Evolutionary conservation across 2,888 invertebrate genomes (phyloP).

Genomic region (Drosophila rellima): DNA sequence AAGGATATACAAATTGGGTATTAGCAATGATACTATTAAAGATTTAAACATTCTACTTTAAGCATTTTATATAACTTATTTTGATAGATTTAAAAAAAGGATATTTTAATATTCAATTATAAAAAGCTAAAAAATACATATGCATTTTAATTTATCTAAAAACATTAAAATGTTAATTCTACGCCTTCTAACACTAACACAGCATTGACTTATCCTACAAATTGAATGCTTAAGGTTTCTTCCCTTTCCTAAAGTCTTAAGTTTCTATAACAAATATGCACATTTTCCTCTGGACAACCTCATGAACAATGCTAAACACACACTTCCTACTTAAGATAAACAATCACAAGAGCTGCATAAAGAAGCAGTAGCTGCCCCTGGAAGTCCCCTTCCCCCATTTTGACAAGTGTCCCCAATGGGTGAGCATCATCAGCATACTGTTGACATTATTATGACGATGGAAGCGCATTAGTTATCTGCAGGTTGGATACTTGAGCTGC

Average conservation of each 20-base stretch:
- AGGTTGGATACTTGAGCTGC: constrained; percentile 47
- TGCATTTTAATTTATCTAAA: too few species aligned
- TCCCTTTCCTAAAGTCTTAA: not conserved
- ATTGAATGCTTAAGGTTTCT: not conserved
- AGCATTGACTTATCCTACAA: not conserved
- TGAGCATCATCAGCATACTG: constrained; percentile 36
- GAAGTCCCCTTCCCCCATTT: not conserved
- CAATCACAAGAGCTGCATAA: constrained; percentile 12
- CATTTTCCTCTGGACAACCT: constrained; percentile 4
- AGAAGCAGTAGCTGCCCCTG: constrained; percentile 18
- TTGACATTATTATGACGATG: constrained; percentile 74
- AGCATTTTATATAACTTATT: not conserved
- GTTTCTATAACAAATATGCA: not conserved
- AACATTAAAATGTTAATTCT: too few species aligned
- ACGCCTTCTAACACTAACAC: too few species aligned
- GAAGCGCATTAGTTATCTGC: constrained; percentile 65
- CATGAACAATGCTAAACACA: constrained; percentile 41
- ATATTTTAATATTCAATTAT: too few species aligned
- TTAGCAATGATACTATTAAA: not conserved
- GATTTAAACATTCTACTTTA: not conserved
- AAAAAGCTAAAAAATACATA: too few species aligned
- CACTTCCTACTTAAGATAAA: constrained; percentile 54
- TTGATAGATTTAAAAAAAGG: too few species aligned
- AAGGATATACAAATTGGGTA: not conserved
- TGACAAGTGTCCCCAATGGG: constrained; percentile 47